phyloP scores from a whole-genome alignment of 1,140 invertebrate species.

The Bilobella aurantiaca region DNA sequence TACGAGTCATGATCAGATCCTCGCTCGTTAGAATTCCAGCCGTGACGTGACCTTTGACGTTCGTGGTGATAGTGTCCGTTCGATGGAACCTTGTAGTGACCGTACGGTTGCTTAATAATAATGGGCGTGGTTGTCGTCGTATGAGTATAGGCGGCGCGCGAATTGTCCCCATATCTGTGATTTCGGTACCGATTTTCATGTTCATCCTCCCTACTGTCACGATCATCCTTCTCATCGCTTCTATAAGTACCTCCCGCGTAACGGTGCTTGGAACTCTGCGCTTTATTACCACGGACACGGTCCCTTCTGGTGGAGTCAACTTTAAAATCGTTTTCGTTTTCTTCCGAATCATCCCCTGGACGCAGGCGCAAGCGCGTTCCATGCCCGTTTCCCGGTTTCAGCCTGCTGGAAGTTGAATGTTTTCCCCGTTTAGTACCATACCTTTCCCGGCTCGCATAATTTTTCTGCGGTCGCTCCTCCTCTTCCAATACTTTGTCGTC shows the following conservation, averaged over 20 bases:
- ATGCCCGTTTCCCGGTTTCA: no score
- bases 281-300: not conserved
- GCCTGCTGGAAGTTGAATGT: no score
- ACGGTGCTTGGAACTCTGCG: not conserved
- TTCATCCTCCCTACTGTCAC: not conserved
- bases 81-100: slow-evolving; percentile 4
- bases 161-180: not conserved
- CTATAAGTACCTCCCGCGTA: not conserved
- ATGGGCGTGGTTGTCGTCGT: slow-evolving; percentile 12
- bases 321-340: no score
- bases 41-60: not conserved
- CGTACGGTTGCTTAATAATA: slow-evolving; percentile 26
- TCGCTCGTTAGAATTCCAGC: not conserved
- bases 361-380: no score
- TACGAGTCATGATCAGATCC: not conserved
- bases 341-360: no score
- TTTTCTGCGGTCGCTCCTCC: no score
- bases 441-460: no score
- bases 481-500: not conserved
- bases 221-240: not conserved
- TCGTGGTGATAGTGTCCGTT: not conserved
- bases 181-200: not conserved
- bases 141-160: no score
- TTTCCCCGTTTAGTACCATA: no score
- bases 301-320: no score